Evolutionary conservation across 2,113 vertebrate species (phyloP), one percentile per base, ranked within the genome.

Genomic region (Rostratula benghalensis): DNA sequence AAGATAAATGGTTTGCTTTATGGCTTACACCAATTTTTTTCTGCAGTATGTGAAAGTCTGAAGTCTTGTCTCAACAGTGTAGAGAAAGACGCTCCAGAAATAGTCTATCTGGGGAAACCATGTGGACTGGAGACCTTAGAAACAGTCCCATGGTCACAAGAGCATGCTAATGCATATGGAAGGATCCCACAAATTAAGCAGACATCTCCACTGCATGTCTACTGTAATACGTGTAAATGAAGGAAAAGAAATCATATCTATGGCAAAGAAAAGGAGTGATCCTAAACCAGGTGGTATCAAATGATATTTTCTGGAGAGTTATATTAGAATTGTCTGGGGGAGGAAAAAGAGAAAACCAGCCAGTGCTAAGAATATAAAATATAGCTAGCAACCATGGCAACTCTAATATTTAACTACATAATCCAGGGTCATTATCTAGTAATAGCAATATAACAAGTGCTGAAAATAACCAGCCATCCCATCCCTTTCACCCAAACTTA

Each of bases 321-420:
- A 93, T 96, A 92, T 93, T 96, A 87, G 89, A 97, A 91, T 95
- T 87, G 74, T 93, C 89, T 94, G 92, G 87, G 25, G 74, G 70
- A 96, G 76, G 91, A 87, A 92, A 87, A 95, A 84, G 79, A 87
- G 73, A 96, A 95, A 96, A 94, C 53, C 77, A 93, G 85, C 57
- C 91, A 83, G 74, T 74, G 89, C 96, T 97, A 97, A 96, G 92
- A 94, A 96, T 97, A 96, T 69, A 89, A 95, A 87, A 87, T 91
- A 89, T 30, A 92, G 77, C 80, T 67, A 93, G 96, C 96, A 96
- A 95, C 96, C 91, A 96, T 96, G 96, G 91, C 74, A 97, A 96
- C 95, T 89, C 91, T 94, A 96, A 95, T 96, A 96, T 96, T 97
- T 94, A 96, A 97, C 95, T 94, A 84, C 96, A 93, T 92, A 94